Evolutionary conservation across 1,140 invertebrate genomes (phyloP), one percentile per base, ranked within the genome.

Genomic region (Drosophila carrolli): DNA sequence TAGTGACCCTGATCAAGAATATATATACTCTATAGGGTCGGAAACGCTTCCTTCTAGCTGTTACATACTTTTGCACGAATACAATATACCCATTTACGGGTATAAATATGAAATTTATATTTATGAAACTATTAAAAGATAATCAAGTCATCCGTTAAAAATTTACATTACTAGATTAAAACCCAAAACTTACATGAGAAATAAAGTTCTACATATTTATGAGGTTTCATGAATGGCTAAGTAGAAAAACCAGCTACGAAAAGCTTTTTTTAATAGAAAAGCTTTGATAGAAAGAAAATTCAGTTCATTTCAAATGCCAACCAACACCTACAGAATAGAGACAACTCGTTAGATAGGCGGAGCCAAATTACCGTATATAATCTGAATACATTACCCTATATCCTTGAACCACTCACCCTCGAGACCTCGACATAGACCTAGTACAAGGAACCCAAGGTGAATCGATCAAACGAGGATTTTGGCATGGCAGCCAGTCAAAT

Each of bases 381-480:
- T 38, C 19, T 11, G 14, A 19, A 19, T 38, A 46, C 27, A 40
- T 29, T 47, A 75, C 40, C 58, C 19, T 35, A 58, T 7, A 74
- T 70, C 66, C 48, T 68, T 55, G 54, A 56, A 38, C 37, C 41
- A 47, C 11, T 7, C 41, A 50, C 35, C 16, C 41, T 50, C 41
- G 2, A 63, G 66, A 65, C 74, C 75, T 50, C 61, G 62, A 80
- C 75, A 86, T 58, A 86, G 83, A 88, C 82, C 75, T 67, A 68
- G 37, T 37, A 29, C 57, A 56, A 29, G n/a, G 32, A 53, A 46
- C 50, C 51, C 58, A 74, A 75, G 70, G 58, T 23, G 47, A 83
- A 89, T 89, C 84, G 84, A 89, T 77, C 84, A 89, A 89, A 89
- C 84, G 29, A 8, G 10, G 35, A 16, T 7, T 53, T 38, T 48